Evolutionary conservation across 1,140 invertebrate genomes (phyloP), one percentile per base, ranked within the genome.

Genomic region (Tyrophagus putrescentiae): DNA sequence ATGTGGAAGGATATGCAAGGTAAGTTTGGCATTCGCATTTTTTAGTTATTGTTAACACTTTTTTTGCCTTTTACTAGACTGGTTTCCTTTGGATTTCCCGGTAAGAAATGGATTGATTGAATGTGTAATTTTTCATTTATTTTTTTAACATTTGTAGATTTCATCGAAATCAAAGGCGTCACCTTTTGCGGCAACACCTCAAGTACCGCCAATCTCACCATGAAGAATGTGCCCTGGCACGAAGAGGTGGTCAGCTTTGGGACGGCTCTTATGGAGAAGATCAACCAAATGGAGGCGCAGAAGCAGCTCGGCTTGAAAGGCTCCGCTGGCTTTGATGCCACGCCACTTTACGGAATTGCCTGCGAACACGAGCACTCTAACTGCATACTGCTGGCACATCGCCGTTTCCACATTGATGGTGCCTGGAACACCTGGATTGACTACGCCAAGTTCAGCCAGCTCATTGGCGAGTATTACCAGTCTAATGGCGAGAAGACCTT

Each of bases 201-300:
- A 66, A 76, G 76, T 1, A 72, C 70, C 16, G 75, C 66, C 62
- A 71, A 65, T 21, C 65, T 82, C 53, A 82, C 79, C 3, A 82
- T 82, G 80, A 72, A 78, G 61, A 81, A 82, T 71, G 77, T 82
- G 1, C 80, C 80, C 3, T 81, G 79, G 79, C 79, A 81, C 67
- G 72, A 78, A 65, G 80, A 82, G 68, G 79, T 82, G 0, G 69
- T 79, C 3, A 66, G 67, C 1, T 82, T 82, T 71, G 75, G 73
- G 5, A 57, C 73, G 44, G 68, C 76, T 58, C 65, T 81, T 27
- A 71, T 68, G 6, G 70, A 72, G 13, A 63, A 67, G 21, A 62
- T 81, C 9, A 71, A 72, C 11, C 18, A 42, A 16, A 39, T 44
- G 1, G 28, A 18, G 6, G 13, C 41, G 25, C 13, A 44, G 21